Percentiles rank a stretch among this genome's conserved stretches.
These are phyloP conservation scores for Lagria hirta DNA, from an alignment of 2,888 invertebrate species.

Conservation along the genomic window DNA sequence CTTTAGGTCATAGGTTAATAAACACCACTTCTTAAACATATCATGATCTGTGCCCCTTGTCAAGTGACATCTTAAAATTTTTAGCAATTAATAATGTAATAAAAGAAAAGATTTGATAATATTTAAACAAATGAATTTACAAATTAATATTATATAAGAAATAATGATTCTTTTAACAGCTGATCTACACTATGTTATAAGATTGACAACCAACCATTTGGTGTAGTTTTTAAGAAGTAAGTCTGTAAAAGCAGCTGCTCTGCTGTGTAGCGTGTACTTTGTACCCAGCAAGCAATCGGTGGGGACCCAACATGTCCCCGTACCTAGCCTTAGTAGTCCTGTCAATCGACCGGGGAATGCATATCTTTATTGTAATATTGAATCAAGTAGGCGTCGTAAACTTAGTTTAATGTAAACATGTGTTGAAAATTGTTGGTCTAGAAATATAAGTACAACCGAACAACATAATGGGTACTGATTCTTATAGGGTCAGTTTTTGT, in stretches of 20 bases:
- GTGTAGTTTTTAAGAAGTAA: slow-evolving; percentile 25
- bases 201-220: slow-evolving; percentile 25
- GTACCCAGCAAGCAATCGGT: slow-evolving; percentile 41
- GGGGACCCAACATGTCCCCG: slow-evolving; percentile 37
- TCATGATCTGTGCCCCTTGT: slow-evolving; percentile 78
- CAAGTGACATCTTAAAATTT: slow-evolving; percentile 61
- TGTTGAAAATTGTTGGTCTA: slow-evolving; percentile 54
- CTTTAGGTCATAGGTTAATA: slow-evolving; percentile 60
- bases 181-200: slow-evolving; percentile 36
- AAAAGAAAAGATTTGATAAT: slow-evolving; percentile 54
- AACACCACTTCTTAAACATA: slow-evolving; percentile 77
- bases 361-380: slow-evolving; percentile 53
- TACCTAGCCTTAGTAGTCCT: slow-evolving; percentile 54
- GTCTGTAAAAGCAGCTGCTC: slow-evolving; percentile 36
- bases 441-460: slow-evolving; percentile 50
- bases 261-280: slow-evolving; percentile 35
- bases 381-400: slow-evolving; percentile 49
- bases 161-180: slow-evolving; percentile 36
- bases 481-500: slow-evolving; percentile 39
- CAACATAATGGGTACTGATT: slow-evolving; percentile 32
- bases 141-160: slow-evolving; percentile 45
- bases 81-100: slow-evolving; percentile 54
- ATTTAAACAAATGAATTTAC: slow-evolving; percentile 55
- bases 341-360: slow-evolving; percentile 53
- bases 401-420: slow-evolving; percentile 53